Evolutionary conservation across 2,888 invertebrate species (phyloP).

Genomic region (Mechanitis messenoides): DNA sequence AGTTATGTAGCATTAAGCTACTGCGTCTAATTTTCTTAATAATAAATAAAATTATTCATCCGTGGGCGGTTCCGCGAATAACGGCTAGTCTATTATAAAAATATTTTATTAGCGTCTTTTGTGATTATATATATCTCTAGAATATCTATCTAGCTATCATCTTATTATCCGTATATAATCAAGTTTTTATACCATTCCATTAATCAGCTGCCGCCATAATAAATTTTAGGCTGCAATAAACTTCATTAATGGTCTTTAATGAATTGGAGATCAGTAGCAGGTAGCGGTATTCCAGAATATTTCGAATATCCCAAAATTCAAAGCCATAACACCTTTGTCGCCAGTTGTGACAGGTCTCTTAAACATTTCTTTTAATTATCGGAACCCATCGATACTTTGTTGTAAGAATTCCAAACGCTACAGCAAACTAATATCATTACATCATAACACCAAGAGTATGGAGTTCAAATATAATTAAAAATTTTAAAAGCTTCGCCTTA

Average conservation of each 20-base stretch:
- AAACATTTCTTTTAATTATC: conserved; percentile 17
- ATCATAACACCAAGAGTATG: neutral
- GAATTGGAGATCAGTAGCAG: conserved; percentile 69
- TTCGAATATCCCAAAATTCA: conserved; percentile 54
- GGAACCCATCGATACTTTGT: neutral
- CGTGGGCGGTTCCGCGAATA: too few relatives aligned
- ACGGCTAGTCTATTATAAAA: too few relatives aligned
- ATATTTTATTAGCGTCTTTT: neutral
- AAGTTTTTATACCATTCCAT: conserved; percentile 49
- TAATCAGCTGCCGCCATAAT: conserved; percentile 57
- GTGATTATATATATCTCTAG: neutral
- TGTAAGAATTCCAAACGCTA: neutral
- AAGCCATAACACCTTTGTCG: conserved; percentile 23
- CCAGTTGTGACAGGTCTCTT: conserved; percentile 15
- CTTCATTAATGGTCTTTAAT: conserved; percentile 65
- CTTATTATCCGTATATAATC: conserved; percentile 2
- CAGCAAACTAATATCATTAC: too few relatives aligned
- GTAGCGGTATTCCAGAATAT: conserved; percentile 50
- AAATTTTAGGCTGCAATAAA: conserved; percentile 62
- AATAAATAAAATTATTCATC: too few relatives aligned
- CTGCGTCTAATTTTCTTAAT: too few relatives aligned
- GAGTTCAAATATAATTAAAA: neutral
- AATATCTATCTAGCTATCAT: neutral
- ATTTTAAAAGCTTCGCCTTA: too few relatives aligned
- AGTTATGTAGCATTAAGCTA: too few relatives aligned